Conservation (phyloP, 2,888 invertebrate species). For the Drosophila meridionalis region DNA sequence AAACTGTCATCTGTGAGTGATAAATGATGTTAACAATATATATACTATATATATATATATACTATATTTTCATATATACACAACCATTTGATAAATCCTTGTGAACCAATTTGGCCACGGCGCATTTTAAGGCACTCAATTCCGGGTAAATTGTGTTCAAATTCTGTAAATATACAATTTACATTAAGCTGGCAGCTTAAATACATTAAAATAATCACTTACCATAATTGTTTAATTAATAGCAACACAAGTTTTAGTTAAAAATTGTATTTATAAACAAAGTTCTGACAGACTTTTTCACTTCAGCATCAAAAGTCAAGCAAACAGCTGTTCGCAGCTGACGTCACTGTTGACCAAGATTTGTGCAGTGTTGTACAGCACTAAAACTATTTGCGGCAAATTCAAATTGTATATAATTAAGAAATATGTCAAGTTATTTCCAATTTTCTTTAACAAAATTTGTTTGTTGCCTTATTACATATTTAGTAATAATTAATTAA, state of each 20-base stretch:
- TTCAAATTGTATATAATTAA: slow-evolving; percentile 19
- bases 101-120: slow-evolving; percentile 86
- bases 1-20: slow-evolving; percentile 50
- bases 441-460: not conserved
- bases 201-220: slow-evolving; percentile 1
- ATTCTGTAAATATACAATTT: slow-evolving; percentile 47
- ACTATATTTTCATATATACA: not conserved
- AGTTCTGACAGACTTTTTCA: not conserved
- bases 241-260: not conserved
- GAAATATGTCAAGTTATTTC: not conserved
- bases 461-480: not conserved
- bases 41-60: not conserved
- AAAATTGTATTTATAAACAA: not conserved
- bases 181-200: not conserved
- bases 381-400: slow-evolving; percentile 2
- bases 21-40: not conserved
- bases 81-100: slow-evolving; percentile 85
- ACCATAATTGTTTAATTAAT: slow-evolving; percentile 36
- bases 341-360: slow-evolving; percentile 30
- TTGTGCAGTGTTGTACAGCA: slow-evolving; percentile 27
- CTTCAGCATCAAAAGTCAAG: not conserved
- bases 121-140: slow-evolving; percentile 83
- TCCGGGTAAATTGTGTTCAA: slow-evolving; percentile 85
- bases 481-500: not conserved
- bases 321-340: slow-evolving; percentile 36